These are phyloP conservation scores for Selenia dentaria DNA, from an alignment of 2,888 invertebrate species.

Conservation along the genomic window DNA sequence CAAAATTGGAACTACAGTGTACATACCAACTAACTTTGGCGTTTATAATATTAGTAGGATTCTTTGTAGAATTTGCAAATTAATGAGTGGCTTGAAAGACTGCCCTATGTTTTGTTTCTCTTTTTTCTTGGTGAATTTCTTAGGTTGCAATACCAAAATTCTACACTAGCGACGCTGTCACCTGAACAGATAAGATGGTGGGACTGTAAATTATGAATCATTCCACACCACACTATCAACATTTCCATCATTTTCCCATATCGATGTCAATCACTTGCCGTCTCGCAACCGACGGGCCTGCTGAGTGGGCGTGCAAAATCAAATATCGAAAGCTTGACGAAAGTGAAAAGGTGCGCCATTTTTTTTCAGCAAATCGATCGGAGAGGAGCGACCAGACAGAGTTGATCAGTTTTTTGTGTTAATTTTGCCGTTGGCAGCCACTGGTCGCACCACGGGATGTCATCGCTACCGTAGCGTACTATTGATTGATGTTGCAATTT, in stretches of 20 bases:
- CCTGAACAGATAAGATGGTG: no score
- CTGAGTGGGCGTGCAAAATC: constrained; percentile 75
- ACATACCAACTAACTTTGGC: no score
- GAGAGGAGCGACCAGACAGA: constrained; percentile 19
- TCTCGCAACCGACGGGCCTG: constrained; percentile 16
- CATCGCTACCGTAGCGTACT: constrained; percentile 45
- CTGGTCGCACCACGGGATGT: constrained; percentile 58
- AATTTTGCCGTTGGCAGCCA: constrained; percentile 44
- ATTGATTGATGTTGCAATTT: constrained; percentile 58
- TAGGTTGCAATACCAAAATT: no score
- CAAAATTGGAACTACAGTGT: no score
- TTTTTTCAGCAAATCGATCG: constrained; percentile 68
- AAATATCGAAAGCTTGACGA: constrained; percentile 49
- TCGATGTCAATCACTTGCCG: constrained; percentile 24
- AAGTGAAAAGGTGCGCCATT: constrained; percentile 61
- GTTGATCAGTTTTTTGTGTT: constrained; percentile 33
- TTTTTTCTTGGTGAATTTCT: no score
- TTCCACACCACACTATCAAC: no score
- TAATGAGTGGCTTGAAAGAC: no score
- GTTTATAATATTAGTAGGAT: no score
- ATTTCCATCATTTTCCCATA: constrained; percentile 2
- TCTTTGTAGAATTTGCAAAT: no score
- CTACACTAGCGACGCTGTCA: no score
- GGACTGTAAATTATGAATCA: no score
- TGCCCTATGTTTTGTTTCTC: no score